Base-by-base conservation (phyloP, 2,888 invertebrate species). In the Gymnoscelis rufifasciata region DNA sequence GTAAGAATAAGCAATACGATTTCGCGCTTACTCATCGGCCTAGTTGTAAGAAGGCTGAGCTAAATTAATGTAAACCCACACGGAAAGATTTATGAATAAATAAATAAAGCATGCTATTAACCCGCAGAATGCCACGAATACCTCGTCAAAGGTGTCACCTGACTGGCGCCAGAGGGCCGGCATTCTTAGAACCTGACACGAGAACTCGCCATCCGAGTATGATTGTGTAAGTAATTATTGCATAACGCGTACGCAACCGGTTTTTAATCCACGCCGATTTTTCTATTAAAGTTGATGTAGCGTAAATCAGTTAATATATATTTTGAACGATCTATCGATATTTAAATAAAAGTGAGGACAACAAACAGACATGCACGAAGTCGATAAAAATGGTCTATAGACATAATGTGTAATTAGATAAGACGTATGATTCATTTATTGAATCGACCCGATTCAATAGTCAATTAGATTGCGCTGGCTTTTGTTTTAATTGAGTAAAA, bases 131-230 rank as follows among this genome's bases (percentile, higher is more conserved):
- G 49, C 41, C 44, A 41, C 52, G 54, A 55, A 56, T 47, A 51
- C 42, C 42, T 44, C 52, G 52, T 43, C 12, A 44, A 57, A 60
- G 71, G 79, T 80, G 79, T 81, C 79, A 70, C 59, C 64, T 78
- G 63, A 65, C 78, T 67, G 83, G 82, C 83, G 83, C 83, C 83
- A 71, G 63, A 54, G 59, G 51, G 78, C 56, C 81, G 74, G 70
- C 66, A 62, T 71, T 74, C 71, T 73, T 68, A 70, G 70, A 78
- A 82, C 69, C 54, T 67, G 76, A 78, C 62, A 70, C 64, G 74
- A 74, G 61, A 62, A 61, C 57, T 41, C 42, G 52, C 50, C 45
- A 54, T 58, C 59, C 39, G 52, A 58, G 56, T 59, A 57, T 51
- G 56, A 59, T 55, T 59, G 56, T 55, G 55, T 57, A 59, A 54